Evolutionary conservation across 1,140 invertebrate genomes (phyloP).

Genomic region (Zaprionus taronus): DNA sequence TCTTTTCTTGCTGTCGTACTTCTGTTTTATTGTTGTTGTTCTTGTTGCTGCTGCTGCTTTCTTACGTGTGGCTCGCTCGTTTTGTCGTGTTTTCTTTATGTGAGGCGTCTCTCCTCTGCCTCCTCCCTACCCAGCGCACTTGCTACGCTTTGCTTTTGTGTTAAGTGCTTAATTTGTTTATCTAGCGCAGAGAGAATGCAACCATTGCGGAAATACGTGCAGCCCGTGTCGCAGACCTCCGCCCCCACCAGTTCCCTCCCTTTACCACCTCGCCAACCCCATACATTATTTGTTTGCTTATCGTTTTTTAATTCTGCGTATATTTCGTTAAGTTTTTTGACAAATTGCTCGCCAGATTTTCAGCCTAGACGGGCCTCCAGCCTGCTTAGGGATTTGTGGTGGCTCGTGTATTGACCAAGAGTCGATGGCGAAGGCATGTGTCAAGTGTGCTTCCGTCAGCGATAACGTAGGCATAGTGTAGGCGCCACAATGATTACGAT

Average conservation of each 20-base stretch:
- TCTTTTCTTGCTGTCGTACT: slow-evolving; percentile 3
- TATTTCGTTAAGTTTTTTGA: slow-evolving; percentile 49
- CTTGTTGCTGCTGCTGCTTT: slow-evolving; percentile 5
- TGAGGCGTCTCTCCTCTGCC: slow-evolving; percentile 24
- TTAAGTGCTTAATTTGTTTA: slow-evolving; percentile 71
- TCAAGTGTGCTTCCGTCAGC: slow-evolving; percentile 31
- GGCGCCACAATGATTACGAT: slow-evolving; percentile 4
- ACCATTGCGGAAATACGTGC: slow-evolving; percentile 75
- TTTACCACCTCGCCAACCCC: too few relatives aligned
- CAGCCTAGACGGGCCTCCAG: background rate
- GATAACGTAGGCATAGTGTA: slow-evolving; percentile 18
- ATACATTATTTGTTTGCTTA: slow-evolving; percentile 55
- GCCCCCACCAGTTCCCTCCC: too few relatives aligned
- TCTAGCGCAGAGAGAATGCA: slow-evolving; percentile 60
- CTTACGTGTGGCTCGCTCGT: slow-evolving; percentile 38
- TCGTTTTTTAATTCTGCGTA: slow-evolving; percentile 71
- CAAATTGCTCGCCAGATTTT: slow-evolving; percentile 27
- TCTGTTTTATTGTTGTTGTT: slow-evolving; percentile 22
- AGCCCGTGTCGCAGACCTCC: slow-evolving; percentile 12
- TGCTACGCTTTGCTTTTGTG: slow-evolving; percentile 40
- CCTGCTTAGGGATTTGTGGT: background rate
- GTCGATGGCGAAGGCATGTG: slow-evolving; percentile 23
- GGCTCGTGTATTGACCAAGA: slow-evolving; percentile 9
- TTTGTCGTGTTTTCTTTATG: slow-evolving; percentile 41
- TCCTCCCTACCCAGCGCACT: slow-evolving; percentile 1